Evolutionary conservation across 2,797 vertebrate genomes (phyloP).

Genomic region (Siniperca scherzeri): DNA sequence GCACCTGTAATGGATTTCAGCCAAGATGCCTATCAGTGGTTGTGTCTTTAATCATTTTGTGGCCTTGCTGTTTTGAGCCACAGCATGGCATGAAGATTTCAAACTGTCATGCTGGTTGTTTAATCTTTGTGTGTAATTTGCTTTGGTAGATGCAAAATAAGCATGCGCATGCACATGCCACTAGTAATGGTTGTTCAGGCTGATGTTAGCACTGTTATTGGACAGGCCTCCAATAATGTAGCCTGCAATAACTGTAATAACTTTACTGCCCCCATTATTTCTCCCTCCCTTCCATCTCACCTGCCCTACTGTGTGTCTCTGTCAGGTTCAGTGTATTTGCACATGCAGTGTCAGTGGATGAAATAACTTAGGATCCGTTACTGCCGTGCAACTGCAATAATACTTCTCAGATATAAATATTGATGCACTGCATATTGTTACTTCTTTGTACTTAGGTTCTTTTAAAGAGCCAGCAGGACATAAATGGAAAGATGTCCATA

Average conservation of each 20-base stretch:
- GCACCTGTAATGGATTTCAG: constrained; percentile 6
- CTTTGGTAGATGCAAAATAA: constrained; percentile 34
- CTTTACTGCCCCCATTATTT: not conserved
- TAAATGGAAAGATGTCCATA: constrained; percentile 15
- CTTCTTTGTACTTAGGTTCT: not conserved
- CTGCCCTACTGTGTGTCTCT: not conserved
- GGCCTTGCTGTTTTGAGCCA: not conserved
- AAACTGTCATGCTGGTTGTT: constrained; percentile 33
- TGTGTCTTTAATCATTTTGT: constrained; percentile 15
- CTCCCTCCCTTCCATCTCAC: not conserved
- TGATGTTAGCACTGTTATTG: constrained; percentile 34
- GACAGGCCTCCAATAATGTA: constrained; percentile 11
- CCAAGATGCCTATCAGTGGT: not conserved
- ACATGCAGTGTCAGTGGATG: not conserved
- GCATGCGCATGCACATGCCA: not conserved
- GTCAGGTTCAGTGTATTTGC: not conserved
- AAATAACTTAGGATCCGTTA: not conserved
- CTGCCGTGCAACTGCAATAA: constrained; percentile 42
- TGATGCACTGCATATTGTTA: not conserved
- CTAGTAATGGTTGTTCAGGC: constrained; percentile 14
- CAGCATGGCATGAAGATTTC: not conserved
- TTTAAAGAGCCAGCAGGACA: not conserved
- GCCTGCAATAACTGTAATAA: not conserved
- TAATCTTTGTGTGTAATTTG: constrained; percentile 46
- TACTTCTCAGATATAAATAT: constrained; percentile 7